Evolutionary conservation across 2,888 invertebrate species (phyloP), one percentile per base, ranked within the genome.

Genomic region (Eurytoma californica): DNA sequence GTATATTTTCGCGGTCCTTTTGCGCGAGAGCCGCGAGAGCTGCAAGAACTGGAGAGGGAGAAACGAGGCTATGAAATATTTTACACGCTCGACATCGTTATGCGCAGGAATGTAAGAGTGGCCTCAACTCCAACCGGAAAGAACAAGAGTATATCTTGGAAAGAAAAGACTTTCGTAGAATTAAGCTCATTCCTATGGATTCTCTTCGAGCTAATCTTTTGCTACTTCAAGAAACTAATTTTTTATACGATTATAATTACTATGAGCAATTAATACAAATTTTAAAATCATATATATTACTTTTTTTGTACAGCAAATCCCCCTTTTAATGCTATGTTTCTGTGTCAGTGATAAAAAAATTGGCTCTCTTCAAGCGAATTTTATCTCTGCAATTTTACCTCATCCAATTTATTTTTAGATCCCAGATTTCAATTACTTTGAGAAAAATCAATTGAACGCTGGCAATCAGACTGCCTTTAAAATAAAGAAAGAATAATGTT

Each of bases 1-100:
- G 70, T 77, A 77, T 77, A 77, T 77, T 77, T 65, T 77, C 65
- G 57, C 70, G 69, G 65, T 76, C 76, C 63, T 53, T 61, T 60
- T 60, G 53, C 39, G 7, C 47, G 13, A 13, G 58, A 18, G 55
- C 58, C 39, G 7, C 47, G 13, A 13, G 58, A 18, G 55, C 58
- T 57, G 24, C 18, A 13, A 69, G 66, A n/a, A n/a, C 51, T 16
- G 55, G 28, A 68, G 53, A 51, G 28, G 68, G 24, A 68, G 30
- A 55, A 55, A 75, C 51, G 53, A 68, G 68, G 47, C 68, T 68
- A 76, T 68, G 76, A 76, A 76, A 76, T 76, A 76, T 76, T 68
- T 69, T 76, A 69, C 76, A 47, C 69, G 47, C 69, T 55, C 61
- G 47, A 68, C 69, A 55, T 76, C 69, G 63, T 76, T 55, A 69